Evolutionary conservation across 2,888 invertebrate species (phyloP), one percentile per base, ranked within the genome.

Genomic region (Tanypteryx hageni): DNA sequence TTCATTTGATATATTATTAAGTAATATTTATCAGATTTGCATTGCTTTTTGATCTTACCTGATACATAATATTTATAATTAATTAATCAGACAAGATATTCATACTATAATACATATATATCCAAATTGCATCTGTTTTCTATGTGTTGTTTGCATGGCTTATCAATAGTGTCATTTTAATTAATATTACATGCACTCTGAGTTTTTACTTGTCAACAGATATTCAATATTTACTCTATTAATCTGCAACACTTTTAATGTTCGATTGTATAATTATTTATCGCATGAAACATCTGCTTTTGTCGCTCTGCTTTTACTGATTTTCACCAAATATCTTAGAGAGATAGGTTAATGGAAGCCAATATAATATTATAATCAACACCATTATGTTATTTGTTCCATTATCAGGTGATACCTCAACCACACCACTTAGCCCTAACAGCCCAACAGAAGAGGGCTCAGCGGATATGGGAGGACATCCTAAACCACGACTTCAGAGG

Each of bases 401-500:
- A 92, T 85, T 94, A 94, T 83, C 94, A 97, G 98, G 98, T 86
- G 98, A 98, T 95, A 97, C 97, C 44, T 97, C 97, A 31, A 96
- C 96, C 93, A 97, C 97, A 82, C 97, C 98, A 0, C 95, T 97
- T 93, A 98, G 98, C 83, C 98, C 98, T 31, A 96, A 96, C 93
- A 97, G 97, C 94, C 97, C 97, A 58, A 96, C 95, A 76, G 97
- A 97, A 94, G 97, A 97, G 93, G 97, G 97, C 94, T 97, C 97
- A 0, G 97, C 97, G 31, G 96, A 96, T 94, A 96, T 94, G 76
- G 95, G 95, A 92, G 92, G 94, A 22, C 93, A 94, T 92, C 94
- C 95, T 95, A 95, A 96, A 94, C 97, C 97, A 61, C 96, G 98
- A 8, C 96, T 99, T 92, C 99, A 99, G 94, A 96, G 99, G 31